These are phyloP conservation scores for Halcyon smyrnensis DNA, from an alignment of 2,797 vertebrate species.

Conservation along the genomic window DNA sequence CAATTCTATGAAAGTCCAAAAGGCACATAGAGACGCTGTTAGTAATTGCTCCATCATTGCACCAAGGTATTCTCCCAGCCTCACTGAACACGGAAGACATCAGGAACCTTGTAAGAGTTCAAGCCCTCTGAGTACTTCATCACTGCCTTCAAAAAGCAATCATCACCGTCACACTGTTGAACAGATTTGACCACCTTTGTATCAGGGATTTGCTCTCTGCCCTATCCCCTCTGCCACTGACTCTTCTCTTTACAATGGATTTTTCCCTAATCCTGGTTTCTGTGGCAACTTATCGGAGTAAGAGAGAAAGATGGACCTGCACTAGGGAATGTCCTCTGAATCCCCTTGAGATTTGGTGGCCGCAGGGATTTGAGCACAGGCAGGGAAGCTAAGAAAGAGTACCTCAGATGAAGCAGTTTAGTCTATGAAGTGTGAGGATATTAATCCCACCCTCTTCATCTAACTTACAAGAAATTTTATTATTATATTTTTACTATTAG, in stretches of 20 bases:
- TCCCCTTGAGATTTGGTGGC: background rate
- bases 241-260: background rate
- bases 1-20: background rate
- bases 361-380: background rate
- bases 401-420: background rate
- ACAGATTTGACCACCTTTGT: background rate
- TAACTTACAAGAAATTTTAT: background rate
- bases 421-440: background rate
- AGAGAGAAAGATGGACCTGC: background rate
- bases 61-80: fast-evolving
- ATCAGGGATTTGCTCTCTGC: background rate
- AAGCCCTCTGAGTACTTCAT: background rate
- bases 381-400: background rate
- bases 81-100: background rate
- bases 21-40: background rate
- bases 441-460: background rate
- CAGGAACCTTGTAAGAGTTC: background rate
- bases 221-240: background rate
- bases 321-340: background rate
- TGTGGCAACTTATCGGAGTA: background rate
- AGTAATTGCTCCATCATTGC: background rate
- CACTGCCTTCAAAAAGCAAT: background rate
- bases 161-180: background rate
- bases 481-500: background rate
- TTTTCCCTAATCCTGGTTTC: background rate